Percentiles rank a stretch among this genome's conserved stretches.
These are phyloP conservation scores for Stenodema calcarata DNA, from an alignment of 2,888 invertebrate genomes.

Conservation along the genomic window DNA sequence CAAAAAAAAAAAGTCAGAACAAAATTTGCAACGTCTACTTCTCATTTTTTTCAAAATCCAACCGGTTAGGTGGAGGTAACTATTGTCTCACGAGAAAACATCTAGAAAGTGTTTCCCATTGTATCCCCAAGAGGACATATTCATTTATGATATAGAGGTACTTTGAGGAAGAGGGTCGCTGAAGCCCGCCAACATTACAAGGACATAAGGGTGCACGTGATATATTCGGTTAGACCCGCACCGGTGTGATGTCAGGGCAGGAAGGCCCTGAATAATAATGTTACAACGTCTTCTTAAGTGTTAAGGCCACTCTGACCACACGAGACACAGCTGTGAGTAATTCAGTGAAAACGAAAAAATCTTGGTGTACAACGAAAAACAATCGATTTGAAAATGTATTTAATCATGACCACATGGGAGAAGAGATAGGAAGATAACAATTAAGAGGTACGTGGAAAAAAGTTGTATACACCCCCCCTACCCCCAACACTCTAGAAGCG, in stretches of 20 bases:
- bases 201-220: background rate
- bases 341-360: background rate
- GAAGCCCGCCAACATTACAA: background rate
- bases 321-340: background rate
- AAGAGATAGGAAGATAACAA: too few relatives aligned
- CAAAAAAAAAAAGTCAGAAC: too few relatives aligned
- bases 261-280: conserved; percentile 24
- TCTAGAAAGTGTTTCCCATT: background rate
- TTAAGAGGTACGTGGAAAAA: too few relatives aligned
- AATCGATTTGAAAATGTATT: too few relatives aligned
- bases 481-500: too few relatives aligned
- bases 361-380: too few relatives aligned
- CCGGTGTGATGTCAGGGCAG: background rate
- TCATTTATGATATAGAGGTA: background rate
- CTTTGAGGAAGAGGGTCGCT: background rate
- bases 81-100: too few relatives aligned
- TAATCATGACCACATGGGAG: too few relatives aligned
- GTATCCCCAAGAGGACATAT: background rate
- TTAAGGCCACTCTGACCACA: background rate
- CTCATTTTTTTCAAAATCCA: too few relatives aligned
- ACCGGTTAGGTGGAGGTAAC: too few relatives aligned
- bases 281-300: background rate
- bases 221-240: conserved; percentile 9
- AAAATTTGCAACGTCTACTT: too few relatives aligned
- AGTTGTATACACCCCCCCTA: too few relatives aligned